phyloP scores from a whole-genome alignment of 2,113 vertebrate genomes.

The Fulmarus glacialis region DNA sequence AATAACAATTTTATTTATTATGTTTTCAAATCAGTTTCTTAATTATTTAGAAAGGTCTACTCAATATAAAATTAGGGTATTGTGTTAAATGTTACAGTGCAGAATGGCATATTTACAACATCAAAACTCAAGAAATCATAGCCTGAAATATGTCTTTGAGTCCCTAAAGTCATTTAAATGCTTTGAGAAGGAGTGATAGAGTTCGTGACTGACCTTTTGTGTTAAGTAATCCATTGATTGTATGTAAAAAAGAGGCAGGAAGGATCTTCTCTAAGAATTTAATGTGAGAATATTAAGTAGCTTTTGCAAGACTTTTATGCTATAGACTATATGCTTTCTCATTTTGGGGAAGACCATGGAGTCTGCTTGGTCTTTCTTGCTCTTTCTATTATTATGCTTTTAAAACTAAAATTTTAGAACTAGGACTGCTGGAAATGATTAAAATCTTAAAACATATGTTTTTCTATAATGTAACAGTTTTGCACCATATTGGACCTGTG shows the following conservation, averaged over 20 bases:
- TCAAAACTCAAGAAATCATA: not conserved
- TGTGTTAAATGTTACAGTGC: not conserved
- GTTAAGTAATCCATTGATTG: constrained; percentile 27
- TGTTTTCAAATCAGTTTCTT: not conserved
- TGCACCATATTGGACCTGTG: not conserved
- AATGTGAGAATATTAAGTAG: not conserved
- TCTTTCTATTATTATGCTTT: not conserved
- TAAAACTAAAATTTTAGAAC: not conserved
- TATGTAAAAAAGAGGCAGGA: not conserved
- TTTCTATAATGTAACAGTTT: not conserved
- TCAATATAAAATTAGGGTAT: not conserved
- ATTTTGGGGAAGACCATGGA: not conserved
- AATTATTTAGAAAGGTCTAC: not conserved
- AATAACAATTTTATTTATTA: not conserved
- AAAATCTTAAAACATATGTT: not conserved
- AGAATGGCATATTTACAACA: not conserved
- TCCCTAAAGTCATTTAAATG: constrained; percentile 2
- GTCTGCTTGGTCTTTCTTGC: not conserved
- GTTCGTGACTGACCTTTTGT: constrained; percentile 1
- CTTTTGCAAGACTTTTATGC: not conserved
- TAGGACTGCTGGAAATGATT: not conserved
- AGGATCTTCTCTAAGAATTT: not conserved
- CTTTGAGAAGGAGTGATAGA: constrained; percentile 14
- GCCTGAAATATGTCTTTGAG: not conserved
- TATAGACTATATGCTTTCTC: not conserved